Conservation (phyloP, 2,888 invertebrate species). For the Trichacis sp. region DNA sequence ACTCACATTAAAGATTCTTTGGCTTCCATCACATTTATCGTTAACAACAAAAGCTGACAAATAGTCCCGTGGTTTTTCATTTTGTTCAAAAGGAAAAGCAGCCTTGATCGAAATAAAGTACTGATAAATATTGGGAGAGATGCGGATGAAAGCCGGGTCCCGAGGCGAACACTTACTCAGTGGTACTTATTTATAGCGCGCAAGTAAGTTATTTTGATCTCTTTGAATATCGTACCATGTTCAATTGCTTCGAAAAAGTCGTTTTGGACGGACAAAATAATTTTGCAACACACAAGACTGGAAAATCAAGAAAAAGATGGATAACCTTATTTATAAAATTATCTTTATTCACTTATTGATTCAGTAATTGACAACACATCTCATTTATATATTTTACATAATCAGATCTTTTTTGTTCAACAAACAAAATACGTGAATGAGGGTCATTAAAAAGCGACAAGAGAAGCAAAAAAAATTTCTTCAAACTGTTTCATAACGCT, state of each 20-base stretch:
- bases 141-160: not conserved
- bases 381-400: not conserved
- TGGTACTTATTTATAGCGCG: no score
- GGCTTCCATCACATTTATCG: not conserved
- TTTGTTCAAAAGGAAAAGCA: not conserved
- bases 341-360: not conserved
- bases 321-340: not conserved
- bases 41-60: not conserved
- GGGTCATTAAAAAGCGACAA: no score
- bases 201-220: no score
- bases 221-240: no score
- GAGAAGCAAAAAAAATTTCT: no score
- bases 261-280: no score
- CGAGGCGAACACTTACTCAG: no score
- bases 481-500: no score
- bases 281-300: no score
- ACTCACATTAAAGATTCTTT: not conserved
- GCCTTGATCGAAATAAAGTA: not conserved
- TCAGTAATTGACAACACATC: slow-evolving; percentile 1
- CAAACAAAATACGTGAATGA: not conserved
- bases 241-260: no score
- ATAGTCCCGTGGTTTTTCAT: not conserved
- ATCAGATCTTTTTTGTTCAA: not conserved
- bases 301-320: no score
- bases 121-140: not conserved